Percentiles rank a stretch among this genome's conserved stretches.
Evolutionary conservation across 2,113 vertebrate genomes (phyloP).

Genomic region (Bothrops jararaca): DNA sequence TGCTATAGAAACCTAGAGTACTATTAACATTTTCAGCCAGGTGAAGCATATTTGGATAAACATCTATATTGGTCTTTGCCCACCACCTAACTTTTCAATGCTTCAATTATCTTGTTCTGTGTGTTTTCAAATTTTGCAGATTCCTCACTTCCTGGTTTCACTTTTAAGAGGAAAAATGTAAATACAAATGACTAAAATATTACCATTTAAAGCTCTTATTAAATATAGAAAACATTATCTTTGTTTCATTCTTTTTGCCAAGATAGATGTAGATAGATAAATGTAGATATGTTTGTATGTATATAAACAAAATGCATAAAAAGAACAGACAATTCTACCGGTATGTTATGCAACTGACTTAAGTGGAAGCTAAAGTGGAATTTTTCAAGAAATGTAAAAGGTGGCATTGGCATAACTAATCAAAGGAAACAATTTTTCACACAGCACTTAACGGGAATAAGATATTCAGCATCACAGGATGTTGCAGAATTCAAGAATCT

Average conservation of each 20-base stretch:
- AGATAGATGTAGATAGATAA: background rate
- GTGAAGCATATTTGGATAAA: slow-evolving; percentile 46
- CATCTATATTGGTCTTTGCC: slow-evolving; percentile 37
- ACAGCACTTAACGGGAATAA: slow-evolving; percentile 13
- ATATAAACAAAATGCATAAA: background rate
- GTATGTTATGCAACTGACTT: slow-evolving; percentile 18
- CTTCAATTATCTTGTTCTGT: slow-evolving; percentile 18
- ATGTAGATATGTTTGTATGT: too few relatives aligned
- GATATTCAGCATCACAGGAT: slow-evolving; percentile 7
- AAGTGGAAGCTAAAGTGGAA: background rate
- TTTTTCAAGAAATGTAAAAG: slow-evolving; percentile 13
- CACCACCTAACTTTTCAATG: slow-evolving; percentile 28
- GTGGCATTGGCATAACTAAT: slow-evolving; percentile 11
- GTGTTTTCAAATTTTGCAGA: slow-evolving; percentile 38
- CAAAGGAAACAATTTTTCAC: slow-evolving; percentile 33
- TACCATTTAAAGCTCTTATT: background rate
- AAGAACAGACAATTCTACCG: slow-evolving; percentile 1
- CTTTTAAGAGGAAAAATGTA: slow-evolving; percentile 23
- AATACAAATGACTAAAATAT: slow-evolving; percentile 17
- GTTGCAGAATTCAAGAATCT: background rate
- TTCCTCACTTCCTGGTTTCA: slow-evolving; percentile 33
- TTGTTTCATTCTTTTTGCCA: slow-evolving; percentile 1
- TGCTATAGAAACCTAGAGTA: slow-evolving; percentile 52
- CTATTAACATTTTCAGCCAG: slow-evolving; percentile 43
- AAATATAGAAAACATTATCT: background rate